Percentiles rank a stretch among this genome's conserved stretches.
Conservation (phyloP, 2,888 invertebrate species). For the Eledone cirrhosa region DNA sequence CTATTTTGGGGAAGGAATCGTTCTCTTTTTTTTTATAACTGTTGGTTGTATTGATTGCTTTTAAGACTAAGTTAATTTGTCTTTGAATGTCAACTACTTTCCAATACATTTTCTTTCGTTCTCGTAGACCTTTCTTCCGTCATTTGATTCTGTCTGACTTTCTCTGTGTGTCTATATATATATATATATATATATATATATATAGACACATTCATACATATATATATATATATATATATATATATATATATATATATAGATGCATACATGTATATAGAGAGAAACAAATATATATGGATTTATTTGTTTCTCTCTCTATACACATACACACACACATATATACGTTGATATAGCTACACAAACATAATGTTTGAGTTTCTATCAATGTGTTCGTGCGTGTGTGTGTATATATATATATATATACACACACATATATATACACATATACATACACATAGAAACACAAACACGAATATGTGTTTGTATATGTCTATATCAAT, state of each 20-base stretch:
- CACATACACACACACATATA: not conserved
- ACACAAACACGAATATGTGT: not conserved
- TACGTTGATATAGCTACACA: not conserved
- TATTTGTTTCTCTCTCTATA: not conserved
- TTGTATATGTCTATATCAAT: not conserved
- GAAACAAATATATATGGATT: not conserved
- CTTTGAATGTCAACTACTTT: too few relatives aligned
- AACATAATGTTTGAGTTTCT: not conserved
- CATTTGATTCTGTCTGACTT: too few relatives aligned
- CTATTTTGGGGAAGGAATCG: too few relatives aligned
- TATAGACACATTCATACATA: too few relatives aligned
- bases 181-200: too few relatives aligned
- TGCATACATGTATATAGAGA: not conserved
- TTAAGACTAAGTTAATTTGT: too few relatives aligned
- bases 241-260: not conserved
- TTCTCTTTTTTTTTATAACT: too few relatives aligned
- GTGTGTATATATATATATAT: not conserved
- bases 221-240: constrained; percentile 20
- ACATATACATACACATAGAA: not conserved
- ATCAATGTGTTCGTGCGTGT: not conserved
- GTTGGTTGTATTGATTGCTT: too few relatives aligned
- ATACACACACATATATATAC: not conserved
- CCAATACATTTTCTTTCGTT: too few relatives aligned
- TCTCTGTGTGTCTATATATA: too few relatives aligned
- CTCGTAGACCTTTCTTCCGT: too few relatives aligned